Evolutionary conservation across 2,797 vertebrate species (phyloP), one percentile per base, ranked within the genome.

Genomic region (Cyprinella venusta): DNA sequence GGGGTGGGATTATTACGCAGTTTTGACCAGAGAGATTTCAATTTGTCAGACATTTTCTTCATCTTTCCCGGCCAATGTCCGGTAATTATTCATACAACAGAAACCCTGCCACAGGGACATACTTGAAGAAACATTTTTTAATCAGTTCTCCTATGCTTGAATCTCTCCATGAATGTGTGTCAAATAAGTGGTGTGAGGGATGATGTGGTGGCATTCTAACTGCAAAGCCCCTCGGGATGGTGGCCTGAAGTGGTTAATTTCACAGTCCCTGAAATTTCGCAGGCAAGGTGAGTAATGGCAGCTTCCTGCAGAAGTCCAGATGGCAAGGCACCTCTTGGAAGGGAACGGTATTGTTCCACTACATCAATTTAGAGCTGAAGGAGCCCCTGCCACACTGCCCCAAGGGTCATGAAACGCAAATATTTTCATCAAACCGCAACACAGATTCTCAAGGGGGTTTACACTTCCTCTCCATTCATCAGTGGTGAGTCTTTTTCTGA

Each of bases 381-480:
- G 77, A 50, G 79, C 50, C 80, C 71, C 76, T 70, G 65, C 67
- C 80, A 70, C 40, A 33, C 70, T 79, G 76, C 65, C 84, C 36
- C 8, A 56, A 64, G 84, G 81, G 67, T 80, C 83, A 77, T 36
- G 84, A 85, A 85, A 88, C 42, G 30, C 76, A 85, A 87, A 87
- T 88, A 88, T 88, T 88, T 85, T 85, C 64, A 80, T 85, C 82
- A 81, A 83, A 85, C 81, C 40, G 59, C 81, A 83, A 71, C 64
- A 79, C 50, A 19, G 81, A 79, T 72, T 81, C 81, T 71, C 65
- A 67, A 9, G 40, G 64, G 79, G 82, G 70, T 80, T 88, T 69
- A 48, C 18, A 82, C 71, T 81, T 85, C 75, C 85, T 83, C 48
- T 79, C 69, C 70, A 71, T 83, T 83, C 45, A 24, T 67, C 68